These are phyloP conservation scores for Thalassarche chlororhynchos DNA, from an alignment of 2,113 vertebrate species.

Conservation along the genomic window DNA sequence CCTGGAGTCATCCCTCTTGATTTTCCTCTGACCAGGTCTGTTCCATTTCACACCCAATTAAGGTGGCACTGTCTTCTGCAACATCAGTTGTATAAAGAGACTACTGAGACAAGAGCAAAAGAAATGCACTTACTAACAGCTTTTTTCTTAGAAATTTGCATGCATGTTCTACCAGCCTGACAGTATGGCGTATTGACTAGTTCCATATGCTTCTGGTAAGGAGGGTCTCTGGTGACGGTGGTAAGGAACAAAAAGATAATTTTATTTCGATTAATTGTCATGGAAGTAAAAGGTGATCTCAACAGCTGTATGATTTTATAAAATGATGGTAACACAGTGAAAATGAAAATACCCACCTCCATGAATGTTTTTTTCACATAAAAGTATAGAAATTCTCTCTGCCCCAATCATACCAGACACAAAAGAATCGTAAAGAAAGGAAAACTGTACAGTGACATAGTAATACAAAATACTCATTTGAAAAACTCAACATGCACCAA, in stretches of 20 bases:
- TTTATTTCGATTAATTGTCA: not conserved
- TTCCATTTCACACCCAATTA: not conserved
- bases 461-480: not conserved
- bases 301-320: not conserved
- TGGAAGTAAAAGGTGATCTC: not conserved
- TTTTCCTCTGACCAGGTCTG: not conserved
- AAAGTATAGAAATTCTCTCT: not conserved
- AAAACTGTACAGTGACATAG: not conserved
- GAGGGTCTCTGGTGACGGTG: not conserved
- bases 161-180: not conserved
- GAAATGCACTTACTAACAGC: not conserved
- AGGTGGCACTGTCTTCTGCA: not conserved
- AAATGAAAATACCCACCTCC: not conserved
- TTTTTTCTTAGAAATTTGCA: not conserved
- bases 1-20: not conserved
- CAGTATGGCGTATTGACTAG: not conserved
- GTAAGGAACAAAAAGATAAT: not conserved
- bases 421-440: not conserved
- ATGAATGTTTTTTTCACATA: not conserved
- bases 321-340: not conserved
- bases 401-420: not conserved
- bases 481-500: not conserved
- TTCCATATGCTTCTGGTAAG: not conserved
- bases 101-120: not conserved
- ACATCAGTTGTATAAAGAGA: not conserved